phyloP scores from a whole-genome alignment of 2,113 vertebrate genomes.

The Oreochromis aureus region DNA sequence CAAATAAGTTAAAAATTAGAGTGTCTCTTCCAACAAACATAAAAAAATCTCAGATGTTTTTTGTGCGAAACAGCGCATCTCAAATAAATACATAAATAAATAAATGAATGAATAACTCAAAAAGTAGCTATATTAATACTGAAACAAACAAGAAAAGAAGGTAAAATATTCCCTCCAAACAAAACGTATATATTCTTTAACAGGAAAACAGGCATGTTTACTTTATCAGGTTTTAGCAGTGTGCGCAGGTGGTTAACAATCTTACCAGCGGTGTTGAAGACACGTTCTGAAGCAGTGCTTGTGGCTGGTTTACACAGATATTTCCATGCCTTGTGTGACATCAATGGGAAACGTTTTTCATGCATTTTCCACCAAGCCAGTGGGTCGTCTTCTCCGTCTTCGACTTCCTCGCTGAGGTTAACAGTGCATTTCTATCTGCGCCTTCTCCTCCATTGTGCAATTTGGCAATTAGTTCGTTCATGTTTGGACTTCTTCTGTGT shows the following conservation, averaged over 20 bases:
- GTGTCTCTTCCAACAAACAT: background rate
- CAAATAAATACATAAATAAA: background rate
- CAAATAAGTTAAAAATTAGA: background rate
- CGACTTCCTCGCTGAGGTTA: background rate
- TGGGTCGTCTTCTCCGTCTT: background rate
- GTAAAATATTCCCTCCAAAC: background rate
- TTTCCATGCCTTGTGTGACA: background rate
- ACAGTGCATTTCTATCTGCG: background rate
- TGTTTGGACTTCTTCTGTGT: background rate
- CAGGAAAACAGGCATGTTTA: background rate
- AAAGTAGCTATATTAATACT: background rate
- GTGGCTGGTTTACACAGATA: background rate
- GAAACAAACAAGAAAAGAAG: background rate
- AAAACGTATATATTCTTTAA: background rate
- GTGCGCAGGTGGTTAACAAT: background rate
- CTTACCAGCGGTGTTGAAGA: background rate
- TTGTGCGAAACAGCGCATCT: background rate
- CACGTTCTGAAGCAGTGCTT: background rate
- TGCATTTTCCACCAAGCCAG: background rate
- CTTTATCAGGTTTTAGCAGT: background rate
- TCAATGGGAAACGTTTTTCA: background rate
- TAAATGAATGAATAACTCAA: background rate
- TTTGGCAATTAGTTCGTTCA: background rate
- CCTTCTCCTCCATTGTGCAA: background rate
- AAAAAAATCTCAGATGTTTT: background rate